phyloP scores from a whole-genome alignment of 2,888 invertebrate species.

The Clunio marinus region DNA sequence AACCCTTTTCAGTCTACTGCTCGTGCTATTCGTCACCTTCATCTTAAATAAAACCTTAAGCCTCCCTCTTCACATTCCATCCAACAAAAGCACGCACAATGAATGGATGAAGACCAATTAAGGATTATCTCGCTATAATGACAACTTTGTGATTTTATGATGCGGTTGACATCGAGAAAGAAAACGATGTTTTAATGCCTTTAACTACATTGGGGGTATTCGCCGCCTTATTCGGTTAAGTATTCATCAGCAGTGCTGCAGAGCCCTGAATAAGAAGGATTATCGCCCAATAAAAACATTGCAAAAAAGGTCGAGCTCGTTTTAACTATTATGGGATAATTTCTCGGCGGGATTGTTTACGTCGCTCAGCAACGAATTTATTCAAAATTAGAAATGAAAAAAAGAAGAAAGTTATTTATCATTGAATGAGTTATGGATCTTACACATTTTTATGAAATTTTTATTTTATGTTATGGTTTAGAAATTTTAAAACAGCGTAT shows the following conservation, averaged over 20 bases:
- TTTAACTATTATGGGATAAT: constrained; percentile 1
- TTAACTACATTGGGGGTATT: no score
- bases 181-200: not conserved
- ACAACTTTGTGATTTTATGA: not conserved
- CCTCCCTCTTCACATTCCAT: not conserved
- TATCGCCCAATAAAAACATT: no score
- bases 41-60: not conserved
- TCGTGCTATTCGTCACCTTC: no score
- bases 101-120: constrained; percentile 8
- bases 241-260: no score
- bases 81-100: not conserved
- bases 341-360: not conserved
- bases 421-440: constrained; percentile 30
- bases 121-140: not conserved
- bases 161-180: not conserved
- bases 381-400: not conserved
- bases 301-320: no score
- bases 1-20: not conserved
- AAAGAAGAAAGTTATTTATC: not conserved
- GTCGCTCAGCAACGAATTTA: no score
- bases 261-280: no score
- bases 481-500: not conserved
- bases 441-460: constrained; percentile 14
- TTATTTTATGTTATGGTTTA: not conserved
- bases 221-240: no score